phyloP scores from a whole-genome alignment of 23 tunicate genomes.

The Ciona savignyi region DNA sequence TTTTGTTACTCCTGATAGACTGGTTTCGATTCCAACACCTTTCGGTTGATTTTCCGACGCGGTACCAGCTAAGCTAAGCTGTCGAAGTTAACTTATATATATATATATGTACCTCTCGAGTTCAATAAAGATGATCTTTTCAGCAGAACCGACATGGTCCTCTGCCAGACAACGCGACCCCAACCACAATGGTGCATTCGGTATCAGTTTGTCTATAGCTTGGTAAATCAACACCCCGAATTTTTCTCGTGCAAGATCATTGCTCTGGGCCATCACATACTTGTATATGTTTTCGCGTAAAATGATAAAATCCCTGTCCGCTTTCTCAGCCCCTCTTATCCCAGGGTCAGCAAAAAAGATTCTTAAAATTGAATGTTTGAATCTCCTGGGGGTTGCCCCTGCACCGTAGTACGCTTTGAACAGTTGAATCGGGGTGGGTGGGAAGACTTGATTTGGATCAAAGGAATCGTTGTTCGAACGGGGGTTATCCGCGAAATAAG shows the following conservation, averaged over 20 bases:
- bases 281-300: slow-evolving; percentile 21
- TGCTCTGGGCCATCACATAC: slow-evolving; percentile 19
- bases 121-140: slow-evolving; percentile 7
- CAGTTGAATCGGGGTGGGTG: slow-evolving; percentile 19
- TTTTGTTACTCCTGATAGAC: no score
- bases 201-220: slow-evolving; percentile 13
- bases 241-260: slow-evolving; percentile 27
- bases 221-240: slow-evolving; percentile 29
- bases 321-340: neutral
- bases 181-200: slow-evolving; percentile 6
- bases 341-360: slow-evolving; percentile 39
- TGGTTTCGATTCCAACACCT: no score
- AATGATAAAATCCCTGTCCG: slow-evolving; percentile 10
- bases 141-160: neutral
- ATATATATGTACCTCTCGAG: slow-evolving; percentile 30
- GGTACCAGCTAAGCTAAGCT: no score
- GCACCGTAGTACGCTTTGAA: slow-evolving; percentile 26
- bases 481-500: slow-evolving; percentile 51
- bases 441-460: slow-evolving; percentile 12
- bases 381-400: slow-evolving; percentile 16
- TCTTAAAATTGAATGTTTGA: slow-evolving; percentile 21
- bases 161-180: slow-evolving; percentile 18
- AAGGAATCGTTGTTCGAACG: slow-evolving; percentile 9
- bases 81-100: no score
- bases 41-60: no score